These are phyloP conservation scores for Austrolebias charrua DNA, from an alignment of 2,797 vertebrate species.

Conservation along the genomic window DNA sequence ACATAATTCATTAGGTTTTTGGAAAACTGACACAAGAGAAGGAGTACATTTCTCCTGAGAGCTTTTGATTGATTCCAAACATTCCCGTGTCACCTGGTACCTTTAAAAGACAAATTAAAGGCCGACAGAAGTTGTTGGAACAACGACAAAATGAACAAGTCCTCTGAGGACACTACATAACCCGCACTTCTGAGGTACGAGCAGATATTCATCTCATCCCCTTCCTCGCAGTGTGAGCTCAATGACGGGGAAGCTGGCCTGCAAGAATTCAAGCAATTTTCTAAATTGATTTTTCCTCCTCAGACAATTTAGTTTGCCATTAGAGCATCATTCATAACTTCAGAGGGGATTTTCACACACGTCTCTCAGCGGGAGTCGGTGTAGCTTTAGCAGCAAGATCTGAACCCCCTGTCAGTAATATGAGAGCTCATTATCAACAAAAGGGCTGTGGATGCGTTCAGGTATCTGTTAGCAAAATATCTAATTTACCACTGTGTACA, in stretches of 20 bases:
- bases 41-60: conserved; percentile 25
- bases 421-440: neutral
- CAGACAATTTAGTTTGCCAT: conserved; percentile 73
- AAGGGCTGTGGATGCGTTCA: too few species aligned
- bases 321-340: conserved; percentile 70
- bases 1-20: conserved; percentile 10
- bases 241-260: conserved; percentile 73
- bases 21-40: conserved; percentile 11
- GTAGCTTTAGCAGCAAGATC: conserved; percentile 1
- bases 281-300: conserved; percentile 78
- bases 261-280: conserved; percentile 79
- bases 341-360: conserved; percentile 53
- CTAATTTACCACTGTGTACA: too few species aligned
- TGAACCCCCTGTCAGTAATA: conserved; percentile 12
- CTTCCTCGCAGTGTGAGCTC: conserved; percentile 61
- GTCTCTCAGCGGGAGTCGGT: conserved; percentile 34
- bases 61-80: conserved; percentile 31
- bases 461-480: too few species aligned
- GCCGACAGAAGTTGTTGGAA: conserved; percentile 30
- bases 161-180: conserved; percentile 39
- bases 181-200: conserved; percentile 47
- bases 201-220: conserved; percentile 56
- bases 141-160: conserved; percentile 52
- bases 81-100: conserved; percentile 8
- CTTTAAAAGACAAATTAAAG: conserved; percentile 27